Conservation (phyloP, 2,797 vertebrate genomes). For the Myotis pilosus region DNA sequence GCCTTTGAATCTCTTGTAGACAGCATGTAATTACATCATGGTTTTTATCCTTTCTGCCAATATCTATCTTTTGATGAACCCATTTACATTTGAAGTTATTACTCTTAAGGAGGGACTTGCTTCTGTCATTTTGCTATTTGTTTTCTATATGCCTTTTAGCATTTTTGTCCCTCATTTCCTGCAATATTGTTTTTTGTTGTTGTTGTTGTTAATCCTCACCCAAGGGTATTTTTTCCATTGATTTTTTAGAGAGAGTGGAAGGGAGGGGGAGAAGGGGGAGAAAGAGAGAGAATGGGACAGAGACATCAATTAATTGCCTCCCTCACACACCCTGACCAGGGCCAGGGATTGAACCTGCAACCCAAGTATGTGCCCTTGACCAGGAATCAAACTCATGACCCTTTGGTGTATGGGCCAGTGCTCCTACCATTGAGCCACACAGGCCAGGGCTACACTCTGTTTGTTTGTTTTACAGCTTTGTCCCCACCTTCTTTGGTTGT, state of each 20-base stretch:
- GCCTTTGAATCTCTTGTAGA: not conserved
- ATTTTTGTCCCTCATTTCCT: not conserved
- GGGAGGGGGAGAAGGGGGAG: too few species aligned
- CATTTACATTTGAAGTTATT: not conserved
- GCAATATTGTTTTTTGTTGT: not conserved
- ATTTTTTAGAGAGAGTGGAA: too few species aligned
- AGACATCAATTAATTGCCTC: too few species aligned
- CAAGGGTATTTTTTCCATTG: too few species aligned
- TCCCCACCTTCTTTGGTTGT: not conserved
- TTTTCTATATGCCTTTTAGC: not conserved
- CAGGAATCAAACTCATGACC: too few species aligned
- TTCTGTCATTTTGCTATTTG: not conserved
- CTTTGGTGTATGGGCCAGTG: too few species aligned
- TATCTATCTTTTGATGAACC: not conserved
- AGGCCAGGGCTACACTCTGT: not conserved
- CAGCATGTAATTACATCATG: not conserved
- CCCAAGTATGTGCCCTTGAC: too few species aligned
- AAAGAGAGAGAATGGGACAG: too few species aligned
- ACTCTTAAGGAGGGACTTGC: not conserved
- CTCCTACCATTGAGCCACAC: too few species aligned
- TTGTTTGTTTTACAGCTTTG: not conserved
- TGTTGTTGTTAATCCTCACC: not conserved
- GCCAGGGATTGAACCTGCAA: too few species aligned
- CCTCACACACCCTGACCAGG: too few species aligned
- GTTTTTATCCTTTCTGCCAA: not conserved